Base-by-base conservation (phyloP, 1,140 invertebrate genomes). In the Colletes gigas region DNA sequence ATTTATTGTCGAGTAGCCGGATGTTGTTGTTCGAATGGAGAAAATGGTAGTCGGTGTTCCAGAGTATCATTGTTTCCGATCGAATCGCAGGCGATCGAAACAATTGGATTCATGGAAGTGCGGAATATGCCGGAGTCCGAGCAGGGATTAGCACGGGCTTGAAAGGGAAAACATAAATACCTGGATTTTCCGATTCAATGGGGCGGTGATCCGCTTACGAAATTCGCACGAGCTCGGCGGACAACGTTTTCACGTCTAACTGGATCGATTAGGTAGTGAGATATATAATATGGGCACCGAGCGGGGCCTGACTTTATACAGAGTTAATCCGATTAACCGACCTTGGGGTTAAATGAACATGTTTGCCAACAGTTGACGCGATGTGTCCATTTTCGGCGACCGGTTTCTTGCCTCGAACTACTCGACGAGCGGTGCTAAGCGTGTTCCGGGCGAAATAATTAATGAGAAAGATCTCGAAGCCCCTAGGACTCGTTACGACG, bases 151-250 rank as follows among this genome's bases (percentile, higher is more conserved):
- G 60, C 10, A 1, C 10, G 71, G 50, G 3, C 15, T 1, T 55
- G 6, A 21, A 21, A 73, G 41, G 19, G 19, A 80, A 62, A 60
- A 68, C n/a, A 30, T 15, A 44, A 80, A 7, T 75, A 67, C 60
- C 44, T 54, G 55, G 72, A 80, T 80, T 80, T 80, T 59, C 78
- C 72, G 63, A 54, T 60, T 60, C 21, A 62, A 52, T 21, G 63
- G 7, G 47, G 47, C 47, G 15, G 2, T 75, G 60, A 80, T 68
- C 72, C 55, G 63, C 9, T 68, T 75, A 60, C 47, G 0, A 41
- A 4, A 21, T 44, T 67, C 78, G 54, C 47, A 8, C 9, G 10
- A 14, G 41, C 59, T 66, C 50, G 55, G 21, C 0, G 17, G 7
- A 4, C 19, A 10, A 73, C 41, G 52, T 79, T 73, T 55, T 21